Conservation (phyloP, 1,140 invertebrate species). For the Adoxophyes honmai region DNA sequence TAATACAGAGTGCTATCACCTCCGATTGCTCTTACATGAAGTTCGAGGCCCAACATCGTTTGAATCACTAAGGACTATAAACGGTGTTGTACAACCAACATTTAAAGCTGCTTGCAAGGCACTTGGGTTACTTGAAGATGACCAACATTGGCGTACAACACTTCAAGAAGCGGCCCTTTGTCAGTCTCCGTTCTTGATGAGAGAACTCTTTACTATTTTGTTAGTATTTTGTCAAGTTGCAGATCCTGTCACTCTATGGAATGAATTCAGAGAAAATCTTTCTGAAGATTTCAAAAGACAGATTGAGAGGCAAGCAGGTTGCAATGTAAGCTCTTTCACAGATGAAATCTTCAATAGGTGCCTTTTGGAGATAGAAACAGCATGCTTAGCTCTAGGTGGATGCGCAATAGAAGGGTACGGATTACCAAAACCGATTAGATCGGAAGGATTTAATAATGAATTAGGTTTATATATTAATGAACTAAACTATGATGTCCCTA, state of each 20-base stretch:
- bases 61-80: slow-evolving; percentile 49
- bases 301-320: background rate
- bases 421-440: background rate
- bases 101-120: slow-evolving; percentile 57
- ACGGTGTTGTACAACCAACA: slow-evolving; percentile 48
- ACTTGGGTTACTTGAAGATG: slow-evolving; percentile 29
- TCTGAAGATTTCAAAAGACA: background rate
- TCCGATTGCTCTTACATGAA: slow-evolving; percentile 55
- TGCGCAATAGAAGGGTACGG: background rate
- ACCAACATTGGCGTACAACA: slow-evolving; percentile 15
- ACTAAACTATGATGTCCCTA: background rate
- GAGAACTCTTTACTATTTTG: background rate
- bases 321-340: background rate
- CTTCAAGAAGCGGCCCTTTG: background rate
- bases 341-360: background rate
- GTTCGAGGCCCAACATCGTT: slow-evolving; percentile 62
- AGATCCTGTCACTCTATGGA: background rate
- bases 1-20: slow-evolving; percentile 47
- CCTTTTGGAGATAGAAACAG: background rate
- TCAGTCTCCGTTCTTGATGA: background rate
- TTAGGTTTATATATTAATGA: background rate
- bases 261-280: background rate
- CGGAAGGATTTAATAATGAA: background rate
- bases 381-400: background rate
- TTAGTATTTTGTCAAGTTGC: background rate